Percentiles rank a stretch among this genome's conserved stretches.
Evolutionary conservation across 2,113 vertebrate species (phyloP).

Genomic region (Anolis carolinensis): DNA sequence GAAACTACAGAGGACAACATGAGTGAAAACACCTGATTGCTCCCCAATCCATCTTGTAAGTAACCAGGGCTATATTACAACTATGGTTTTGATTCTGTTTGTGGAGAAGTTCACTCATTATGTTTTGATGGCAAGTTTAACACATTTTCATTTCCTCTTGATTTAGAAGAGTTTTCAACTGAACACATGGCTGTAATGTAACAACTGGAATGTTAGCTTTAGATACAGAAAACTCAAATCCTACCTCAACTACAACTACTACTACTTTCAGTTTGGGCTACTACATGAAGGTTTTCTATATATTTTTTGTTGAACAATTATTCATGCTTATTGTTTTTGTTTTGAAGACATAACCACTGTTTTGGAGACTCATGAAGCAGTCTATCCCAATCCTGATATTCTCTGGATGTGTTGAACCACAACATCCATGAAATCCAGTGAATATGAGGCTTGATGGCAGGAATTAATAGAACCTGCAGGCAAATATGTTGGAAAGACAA

Average conservation of each 20-base stretch:
- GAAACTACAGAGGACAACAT: too few relatives aligned
- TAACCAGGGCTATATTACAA: too few relatives aligned
- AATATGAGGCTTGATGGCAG: not conserved
- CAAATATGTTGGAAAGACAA: not conserved
- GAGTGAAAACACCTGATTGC: too few relatives aligned
- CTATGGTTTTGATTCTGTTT: not conserved
- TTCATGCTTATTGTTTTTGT: too few relatives aligned
- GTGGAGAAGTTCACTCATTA: not conserved
- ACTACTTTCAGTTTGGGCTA: not conserved
- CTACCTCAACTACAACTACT: not conserved
- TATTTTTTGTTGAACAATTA: too few relatives aligned
- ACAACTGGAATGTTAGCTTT: not conserved
- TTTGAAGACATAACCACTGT: too few relatives aligned
- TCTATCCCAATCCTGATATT: not conserved
- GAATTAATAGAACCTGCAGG: not conserved
- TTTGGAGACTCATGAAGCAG: not conserved
- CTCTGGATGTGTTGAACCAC: not conserved
- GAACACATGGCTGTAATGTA: not conserved
- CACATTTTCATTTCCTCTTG: too few relatives aligned
- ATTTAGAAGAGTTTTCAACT: not conserved
- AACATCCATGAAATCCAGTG: not conserved
- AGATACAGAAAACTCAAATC: not conserved
- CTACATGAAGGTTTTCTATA: not conserved
- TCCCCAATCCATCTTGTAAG: too few relatives aligned
- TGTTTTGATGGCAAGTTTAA: not conserved